Evolutionary conservation across 2,797 vertebrate genomes (phyloP).

Genomic region (Lepidocolaptes lacrymiger): DNA sequence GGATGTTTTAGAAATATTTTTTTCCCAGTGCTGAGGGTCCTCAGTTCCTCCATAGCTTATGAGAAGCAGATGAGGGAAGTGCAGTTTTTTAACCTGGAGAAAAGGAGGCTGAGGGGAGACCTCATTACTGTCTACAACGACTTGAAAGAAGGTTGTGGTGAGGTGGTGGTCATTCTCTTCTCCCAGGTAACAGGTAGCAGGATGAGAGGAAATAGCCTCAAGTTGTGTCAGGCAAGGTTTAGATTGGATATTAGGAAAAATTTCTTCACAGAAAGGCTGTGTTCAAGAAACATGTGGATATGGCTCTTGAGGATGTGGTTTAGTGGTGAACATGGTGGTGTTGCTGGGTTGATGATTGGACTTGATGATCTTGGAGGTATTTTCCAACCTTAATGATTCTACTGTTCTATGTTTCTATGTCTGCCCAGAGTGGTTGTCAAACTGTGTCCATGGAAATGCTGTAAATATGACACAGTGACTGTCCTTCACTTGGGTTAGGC

Average conservation of each 20-base stretch:
- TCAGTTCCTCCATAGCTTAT: not conserved
- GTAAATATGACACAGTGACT: accelerated
- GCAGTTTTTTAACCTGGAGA: not conserved
- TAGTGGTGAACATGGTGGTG: not conserved
- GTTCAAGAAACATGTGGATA: accelerated
- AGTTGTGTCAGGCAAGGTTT: not conserved
- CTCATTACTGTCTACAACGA: not conserved
- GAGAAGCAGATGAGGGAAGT: not conserved
- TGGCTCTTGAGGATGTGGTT: not conserved
- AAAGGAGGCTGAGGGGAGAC: not conserved
- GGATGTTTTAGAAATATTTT: not conserved
- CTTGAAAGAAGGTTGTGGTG: not conserved
- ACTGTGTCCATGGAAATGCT: not conserved
- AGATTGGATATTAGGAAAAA: not conserved
- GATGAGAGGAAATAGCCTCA: accelerated
- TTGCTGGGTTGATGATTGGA: not conserved
- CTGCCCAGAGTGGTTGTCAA: not conserved
- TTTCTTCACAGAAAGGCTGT: not conserved
- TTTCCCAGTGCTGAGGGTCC: not conserved
- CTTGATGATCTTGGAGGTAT: not conserved
- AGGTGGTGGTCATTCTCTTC: not conserved
- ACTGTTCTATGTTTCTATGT: not conserved
- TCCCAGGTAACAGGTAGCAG: not conserved
- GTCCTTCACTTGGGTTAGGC: not conserved
- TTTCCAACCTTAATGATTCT: not conserved